Evolutionary conservation across 2,888 invertebrate genomes (phyloP), one percentile per base, ranked within the genome.

Genomic region (Tetheella fluctuosa): DNA sequence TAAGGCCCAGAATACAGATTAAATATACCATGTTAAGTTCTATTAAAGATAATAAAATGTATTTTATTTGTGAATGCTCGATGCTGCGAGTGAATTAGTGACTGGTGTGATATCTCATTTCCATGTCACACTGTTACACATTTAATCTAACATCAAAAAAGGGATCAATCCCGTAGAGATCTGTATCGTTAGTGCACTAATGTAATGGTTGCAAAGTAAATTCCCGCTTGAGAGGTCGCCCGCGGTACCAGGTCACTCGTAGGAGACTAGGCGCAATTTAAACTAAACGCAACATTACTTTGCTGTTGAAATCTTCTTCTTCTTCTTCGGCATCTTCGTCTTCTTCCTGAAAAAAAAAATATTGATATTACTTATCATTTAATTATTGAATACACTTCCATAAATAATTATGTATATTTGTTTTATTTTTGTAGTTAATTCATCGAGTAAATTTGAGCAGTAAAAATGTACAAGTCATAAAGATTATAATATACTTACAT

Each of bases 241-340:
- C 8, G 42, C 37, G 37, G 37, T 37, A 37, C 37, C 15, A 13
- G 39, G n/a, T 39, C 39, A 28, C 53, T 23, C 23, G 10, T 25
- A 30, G 5, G 17, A 25, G 25, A 4, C 6, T 25, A 6, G 13
- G 12, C n/a, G n/a, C n/a, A n/a, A n/a, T 34, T 37, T 82, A 84
- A 57, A 79, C 81, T 61, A 85, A 56, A 57, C 69, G 79, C 57
- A 84, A 59, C 3, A 84, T 80, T 39, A 84, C 74, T 60, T 81
- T 80, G 0, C 82, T 75, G 23, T 73, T 74, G 20, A 68, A 83
- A 2, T 71, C 68, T n/a, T 74, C 78, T 17, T 71, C 68, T n/a
- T 74, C 78, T 17, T 79, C 81, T 2, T 79, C 79, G 0, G 74
- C 76, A 0, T 73, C 77, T 7, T 76, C 82, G 0, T 67, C 67